These are phyloP conservation scores for Parthenolecanium corni DNA, from an alignment of 2,888 invertebrate species.

Conservation along the genomic window DNA sequence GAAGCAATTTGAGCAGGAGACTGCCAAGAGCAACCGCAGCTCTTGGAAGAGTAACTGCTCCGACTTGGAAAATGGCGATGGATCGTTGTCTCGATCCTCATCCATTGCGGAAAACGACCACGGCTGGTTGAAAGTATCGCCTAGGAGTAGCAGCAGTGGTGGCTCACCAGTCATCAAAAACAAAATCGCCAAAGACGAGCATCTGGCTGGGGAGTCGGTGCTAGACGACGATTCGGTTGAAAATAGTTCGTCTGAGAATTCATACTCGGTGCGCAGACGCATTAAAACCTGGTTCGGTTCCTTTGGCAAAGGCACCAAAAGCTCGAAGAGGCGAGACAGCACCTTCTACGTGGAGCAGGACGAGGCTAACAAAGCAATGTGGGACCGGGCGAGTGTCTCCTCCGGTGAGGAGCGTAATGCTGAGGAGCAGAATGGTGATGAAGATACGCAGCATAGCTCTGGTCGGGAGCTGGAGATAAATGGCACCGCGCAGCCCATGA, in stretches of 20 bases:
- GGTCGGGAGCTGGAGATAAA: slow-evolving; percentile 12
- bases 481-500: slow-evolving; percentile 4
- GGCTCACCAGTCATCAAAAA: background rate
- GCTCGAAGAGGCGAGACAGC: slow-evolving; percentile 32
- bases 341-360: slow-evolving; percentile 33
- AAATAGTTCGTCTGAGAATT: slow-evolving; percentile 31
- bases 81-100: background rate
- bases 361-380: slow-evolving; percentile 2
- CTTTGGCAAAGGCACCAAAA: slow-evolving; percentile 36
- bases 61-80: slow-evolving; percentile 10
- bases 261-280: slow-evolving; percentile 32
- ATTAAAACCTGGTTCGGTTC: slow-evolving; percentile 35
- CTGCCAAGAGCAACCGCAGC: slow-evolving; percentile 11
- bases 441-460: slow-evolving; percentile 30
- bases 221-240: slow-evolving; percentile 29
- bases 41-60: slow-evolving; percentile 15
- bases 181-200: background rate
- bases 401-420: slow-evolving; percentile 12
- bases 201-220: background rate
- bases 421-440: background rate
- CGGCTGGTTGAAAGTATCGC: background rate
- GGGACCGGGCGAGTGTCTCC: slow-evolving; percentile 12
- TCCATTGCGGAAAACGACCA: slow-evolving; percentile 6
- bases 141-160: slow-evolving; percentile 1
- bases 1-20: background rate